Evolutionary conservation across 2,888 invertebrate genomes (phyloP), one percentile per base, ranked within the genome.

Genomic region (Drosophila stalkeri): DNA sequence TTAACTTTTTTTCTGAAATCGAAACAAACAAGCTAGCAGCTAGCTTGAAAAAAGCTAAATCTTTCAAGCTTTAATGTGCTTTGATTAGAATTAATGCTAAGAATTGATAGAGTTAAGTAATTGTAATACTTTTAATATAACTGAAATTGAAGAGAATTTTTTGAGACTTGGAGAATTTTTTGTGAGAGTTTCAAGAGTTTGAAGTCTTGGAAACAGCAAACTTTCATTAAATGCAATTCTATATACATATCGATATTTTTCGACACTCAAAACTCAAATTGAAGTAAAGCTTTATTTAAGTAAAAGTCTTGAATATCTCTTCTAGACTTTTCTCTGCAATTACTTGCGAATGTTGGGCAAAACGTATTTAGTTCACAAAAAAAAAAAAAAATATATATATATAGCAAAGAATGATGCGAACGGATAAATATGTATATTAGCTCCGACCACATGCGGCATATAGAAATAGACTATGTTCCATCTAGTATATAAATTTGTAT

Each of bases 371-470:
- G 31, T 35, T 70, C n/a, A n/a, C n/a, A 49, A 31, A 31, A 44
- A 31, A 11, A 23, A 2, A 23, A 27, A 27, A 27, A 27, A 5
- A 27, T 6, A 27, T 0, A n/a, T n/a, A n/a, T n/a, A n/a, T 27
- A 6, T 27, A 49, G 11, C 27, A 31, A 55, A 18, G 20, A 44
- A 46, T 62, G 35, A 35, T 47, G 52, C 44, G 47, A 51, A 14
- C 65, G 76, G 37, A 57, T 67, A 59, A 59, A 72, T 75, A 85
- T 57, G 57, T 70, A 76, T 83, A 83, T 86, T 81, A 75, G 83
- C 80, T 62, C 68, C 61, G 69, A 43, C 80, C 82, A 85, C 87
- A 87, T 84, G 87, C 85, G 87, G 85, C 85, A 85, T 82, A 82
- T 84, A 82, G 85, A 84, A 76, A 86, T 83, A 78, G 79, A 77